A percentile compares a stretch with the other conserved stretches of the same genome.
Conservation (phyloP, 2,888 invertebrate genomes). For the Lacanobia wlatinum region DNA sequence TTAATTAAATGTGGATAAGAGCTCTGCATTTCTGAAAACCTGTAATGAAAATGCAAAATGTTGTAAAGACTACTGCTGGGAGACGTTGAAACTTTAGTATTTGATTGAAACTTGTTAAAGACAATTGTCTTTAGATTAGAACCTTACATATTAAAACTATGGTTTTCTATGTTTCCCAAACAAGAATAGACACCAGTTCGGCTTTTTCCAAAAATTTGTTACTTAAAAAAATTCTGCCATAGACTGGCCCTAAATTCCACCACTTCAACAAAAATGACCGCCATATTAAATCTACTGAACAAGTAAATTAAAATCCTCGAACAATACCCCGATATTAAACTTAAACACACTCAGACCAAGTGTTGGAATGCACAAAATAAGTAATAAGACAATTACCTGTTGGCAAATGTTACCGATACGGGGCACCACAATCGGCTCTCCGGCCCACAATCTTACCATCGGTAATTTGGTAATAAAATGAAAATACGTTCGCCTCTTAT, state of each 20-base stretch:
- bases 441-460: constrained; percentile 85
- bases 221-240: background rate
- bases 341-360: constrained; percentile 65
- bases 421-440: constrained; percentile 80
- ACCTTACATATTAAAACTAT: too few relatives aligned
- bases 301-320: constrained; percentile 27
- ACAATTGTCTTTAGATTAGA: background rate
- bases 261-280: background rate
- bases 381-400: constrained; percentile 85
- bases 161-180: background rate
- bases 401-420: constrained; percentile 87
- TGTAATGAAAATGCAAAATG: background rate
- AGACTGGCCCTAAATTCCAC: background rate
- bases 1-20: background rate
- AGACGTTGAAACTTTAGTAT: background rate
- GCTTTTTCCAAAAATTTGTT: background rate
- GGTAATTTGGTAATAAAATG: constrained; percentile 91
- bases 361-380: constrained; percentile 84
- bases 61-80: background rate
- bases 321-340: constrained; percentile 47
- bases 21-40: background rate
- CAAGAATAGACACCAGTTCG: background rate
- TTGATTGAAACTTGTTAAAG: background rate
- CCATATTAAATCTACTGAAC: constrained; percentile 9
- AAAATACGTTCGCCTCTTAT: constrained; percentile 89